These are phyloP conservation scores for Trogon surrucura DNA, from an alignment of 2,113 vertebrate species.

Conservation along the genomic window DNA sequence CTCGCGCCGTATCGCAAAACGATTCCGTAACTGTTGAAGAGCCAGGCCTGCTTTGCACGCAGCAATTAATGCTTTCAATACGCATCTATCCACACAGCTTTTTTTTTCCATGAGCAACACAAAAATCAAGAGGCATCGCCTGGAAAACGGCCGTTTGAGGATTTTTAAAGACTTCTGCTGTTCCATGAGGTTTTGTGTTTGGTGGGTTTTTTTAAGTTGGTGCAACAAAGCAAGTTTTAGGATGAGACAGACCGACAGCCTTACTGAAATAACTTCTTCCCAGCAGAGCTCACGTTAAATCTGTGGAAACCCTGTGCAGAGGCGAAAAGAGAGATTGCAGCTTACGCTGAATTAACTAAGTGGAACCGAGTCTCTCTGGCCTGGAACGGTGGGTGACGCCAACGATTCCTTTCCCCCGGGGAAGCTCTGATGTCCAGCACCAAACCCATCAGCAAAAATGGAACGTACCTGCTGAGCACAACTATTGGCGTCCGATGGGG, in stretches of 20 bases:
- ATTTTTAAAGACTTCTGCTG: background rate
- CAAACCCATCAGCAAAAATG: background rate
- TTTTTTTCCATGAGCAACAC: background rate
- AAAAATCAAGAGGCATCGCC: background rate
- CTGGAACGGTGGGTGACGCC: background rate
- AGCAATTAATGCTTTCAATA: background rate
- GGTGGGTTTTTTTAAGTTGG: background rate
- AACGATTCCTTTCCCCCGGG: accelerated
- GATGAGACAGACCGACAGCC: background rate
- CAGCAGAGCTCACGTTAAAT: background rate
- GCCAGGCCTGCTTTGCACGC: background rate
- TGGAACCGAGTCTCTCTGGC: background rate
- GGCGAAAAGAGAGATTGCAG: background rate
- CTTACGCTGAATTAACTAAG: background rate
- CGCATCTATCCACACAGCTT: background rate
- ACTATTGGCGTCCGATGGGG: too few relatives aligned
- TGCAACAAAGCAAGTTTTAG: background rate
- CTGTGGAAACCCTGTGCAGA: background rate
- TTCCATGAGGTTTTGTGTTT: background rate
- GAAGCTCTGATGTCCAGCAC: background rate
- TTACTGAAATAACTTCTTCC: background rate
- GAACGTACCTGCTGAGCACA: background rate
- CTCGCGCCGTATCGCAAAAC: background rate
- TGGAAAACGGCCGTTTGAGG: accelerated
- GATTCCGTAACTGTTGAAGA: background rate